Base-by-base conservation (phyloP, 2,113 vertebrate genomes). In the Cynocephalus volans region DNA sequence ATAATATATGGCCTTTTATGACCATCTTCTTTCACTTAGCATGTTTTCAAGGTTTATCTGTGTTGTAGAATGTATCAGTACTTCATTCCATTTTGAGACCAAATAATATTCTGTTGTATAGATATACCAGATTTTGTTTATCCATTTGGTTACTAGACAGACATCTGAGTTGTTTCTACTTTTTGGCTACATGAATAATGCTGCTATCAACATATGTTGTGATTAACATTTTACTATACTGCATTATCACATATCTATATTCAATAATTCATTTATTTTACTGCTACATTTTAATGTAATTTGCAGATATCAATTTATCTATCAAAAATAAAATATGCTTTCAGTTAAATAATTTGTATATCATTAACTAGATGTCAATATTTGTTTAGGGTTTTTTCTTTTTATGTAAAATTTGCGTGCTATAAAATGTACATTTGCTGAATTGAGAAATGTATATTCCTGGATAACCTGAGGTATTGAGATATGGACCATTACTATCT, bases 361-460 rank as follows among this genome's bases (percentile, higher is more conserved):
- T 58, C 24, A 88, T 48, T 65, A 62, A 48, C 62, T 83, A 84
- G 9, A 70, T 75, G 41, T 36, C 12, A 48, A 56, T 72, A 79
- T 58, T 90, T 88, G 50, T 77, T 62, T 73, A 45, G 45, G 48
- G 14, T 19, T 94, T 88, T 70, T 75, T 41, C 36, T 24, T 84
- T 90, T 82, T 56, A 77, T 88, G 48, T 93, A 85, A 95, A 89
- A 58, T 65, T 62, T 89, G 14, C 26, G 58, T 65, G 7, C 24
- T 79, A 41, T 58, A 45, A 95, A 92, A 48, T 50, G 12, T 19
- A 26, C 9, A 84, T 65, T 70, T 79, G n/a, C 13, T 60, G 56
- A 92, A 33, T 58, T 92, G 33, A 33, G 82, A 87, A 88, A 72
- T 50, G 64, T 9, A 48, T 28, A 12, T 12, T 62, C 26, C 8